phyloP scores from a whole-genome alignment of 2,797 vertebrate species.

The Hephaestus fuliginosus region DNA sequence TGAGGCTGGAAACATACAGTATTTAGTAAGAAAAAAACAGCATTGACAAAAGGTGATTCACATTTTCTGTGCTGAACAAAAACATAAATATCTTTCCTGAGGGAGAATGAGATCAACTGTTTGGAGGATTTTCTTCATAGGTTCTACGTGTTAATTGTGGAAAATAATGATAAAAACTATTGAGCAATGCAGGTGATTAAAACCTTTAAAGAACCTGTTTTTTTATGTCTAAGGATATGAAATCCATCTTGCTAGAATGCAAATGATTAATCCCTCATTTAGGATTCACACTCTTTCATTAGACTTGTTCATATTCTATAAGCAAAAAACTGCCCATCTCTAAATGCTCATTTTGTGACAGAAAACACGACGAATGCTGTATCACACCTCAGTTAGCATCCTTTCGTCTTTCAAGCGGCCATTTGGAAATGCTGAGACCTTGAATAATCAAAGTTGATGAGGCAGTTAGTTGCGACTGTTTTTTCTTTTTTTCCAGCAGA shows the following conservation, averaged over 20 bases:
- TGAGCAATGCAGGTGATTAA: not conserved
- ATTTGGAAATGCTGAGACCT: constrained; percentile 63
- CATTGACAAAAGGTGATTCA: not conserved
- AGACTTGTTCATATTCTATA: no score
- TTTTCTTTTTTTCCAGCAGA: constrained; percentile 59
- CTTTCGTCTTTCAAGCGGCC: constrained; percentile 45
- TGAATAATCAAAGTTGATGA: constrained; percentile 80
- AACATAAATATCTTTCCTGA: not conserved
- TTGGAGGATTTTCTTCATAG: not conserved
- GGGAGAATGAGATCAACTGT: not conserved
- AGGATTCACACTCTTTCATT: not conserved
- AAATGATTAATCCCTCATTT: not conserved
- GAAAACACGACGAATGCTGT: not conserved
- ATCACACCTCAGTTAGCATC: constrained; percentile 23
- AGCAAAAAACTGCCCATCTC: no score
- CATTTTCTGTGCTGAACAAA: not conserved
- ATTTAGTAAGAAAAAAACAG: not conserved
- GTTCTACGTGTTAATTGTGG: not conserved
- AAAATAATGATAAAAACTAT: not conserved
- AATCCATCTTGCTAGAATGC: not conserved
- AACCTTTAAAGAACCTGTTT: not conserved
- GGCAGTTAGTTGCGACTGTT: constrained; percentile 62
- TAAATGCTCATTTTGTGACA: not conserved
- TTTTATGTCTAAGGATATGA: not conserved
- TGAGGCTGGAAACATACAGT: constrained; percentile 21